Conservation (phyloP, 2,797 vertebrate genomes). For the Ceryle rudis region DNA sequence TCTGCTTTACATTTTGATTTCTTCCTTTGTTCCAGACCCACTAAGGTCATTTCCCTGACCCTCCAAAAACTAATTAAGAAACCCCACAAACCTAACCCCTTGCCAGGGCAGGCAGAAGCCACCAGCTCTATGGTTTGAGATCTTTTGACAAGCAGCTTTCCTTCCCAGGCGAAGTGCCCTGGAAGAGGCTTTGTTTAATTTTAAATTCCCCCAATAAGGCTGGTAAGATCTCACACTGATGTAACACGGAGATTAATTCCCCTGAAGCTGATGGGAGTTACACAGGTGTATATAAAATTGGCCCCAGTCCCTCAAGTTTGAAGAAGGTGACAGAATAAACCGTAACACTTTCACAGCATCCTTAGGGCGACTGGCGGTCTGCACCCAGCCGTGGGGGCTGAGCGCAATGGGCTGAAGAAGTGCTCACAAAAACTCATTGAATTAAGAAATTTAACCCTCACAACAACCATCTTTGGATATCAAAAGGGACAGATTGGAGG, state of each 20-base stretch:
- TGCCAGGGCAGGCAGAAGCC: conserved; percentile 24
- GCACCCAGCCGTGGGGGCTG: neutral
- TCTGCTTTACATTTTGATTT: conserved; percentile 57
- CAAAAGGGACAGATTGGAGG: conserved; percentile 42
- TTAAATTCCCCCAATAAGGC: neutral
- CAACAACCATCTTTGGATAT: conserved; percentile 36
- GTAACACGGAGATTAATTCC: neutral
- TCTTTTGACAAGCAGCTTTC: neutral
- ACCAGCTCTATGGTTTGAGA: conserved; percentile 23
- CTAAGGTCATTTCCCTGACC: conserved; percentile 29
- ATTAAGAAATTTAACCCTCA: conserved; percentile 35
- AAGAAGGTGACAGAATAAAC: neutral
- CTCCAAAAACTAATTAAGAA: conserved; percentile 53
- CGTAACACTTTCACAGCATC: neutral
- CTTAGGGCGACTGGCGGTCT: neutral
- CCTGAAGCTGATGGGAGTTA: neutral
- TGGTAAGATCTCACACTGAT: neutral
- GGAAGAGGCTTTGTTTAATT: conserved; percentile 17
- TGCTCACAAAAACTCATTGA: neutral
- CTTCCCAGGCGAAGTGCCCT: neutral
- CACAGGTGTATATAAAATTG: neutral
- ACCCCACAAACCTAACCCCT: neutral
- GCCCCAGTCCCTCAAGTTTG: neutral
- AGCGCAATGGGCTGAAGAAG: neutral
- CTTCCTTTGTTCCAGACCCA: conserved; percentile 47